These are phyloP conservation scores for Loris lydekkerianus DNA, from an alignment of 2,797 vertebrate species.

Conservation along the genomic window DNA sequence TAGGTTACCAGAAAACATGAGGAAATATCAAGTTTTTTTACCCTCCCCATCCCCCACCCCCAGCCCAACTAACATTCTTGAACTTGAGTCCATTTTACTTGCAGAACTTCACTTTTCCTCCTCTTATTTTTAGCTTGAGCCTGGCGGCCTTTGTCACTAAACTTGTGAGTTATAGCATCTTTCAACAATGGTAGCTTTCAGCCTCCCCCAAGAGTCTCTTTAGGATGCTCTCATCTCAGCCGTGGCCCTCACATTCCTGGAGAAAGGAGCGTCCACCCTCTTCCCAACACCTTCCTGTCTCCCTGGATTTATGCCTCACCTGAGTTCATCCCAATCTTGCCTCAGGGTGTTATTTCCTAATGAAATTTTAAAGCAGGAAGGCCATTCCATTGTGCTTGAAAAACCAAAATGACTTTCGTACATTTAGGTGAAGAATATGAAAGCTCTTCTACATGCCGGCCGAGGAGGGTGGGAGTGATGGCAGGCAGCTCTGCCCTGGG, in stretches of 20 bases:
- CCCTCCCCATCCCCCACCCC: rapidly evolving
- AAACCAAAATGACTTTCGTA: constrained; percentile 24
- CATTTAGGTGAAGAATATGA: neutral
- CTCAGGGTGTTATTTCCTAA: constrained; percentile 57
- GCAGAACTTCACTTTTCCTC: constrained; percentile 65
- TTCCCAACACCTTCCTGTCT: neutral
- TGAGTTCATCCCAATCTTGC: constrained; percentile 44
- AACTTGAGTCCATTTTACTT: constrained; percentile 64
- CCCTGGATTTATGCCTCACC: constrained; percentile 53
- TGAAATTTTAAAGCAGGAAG: constrained; percentile 66
- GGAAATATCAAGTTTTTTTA: neutral
- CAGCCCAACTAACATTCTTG: neutral
- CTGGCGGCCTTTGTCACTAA: constrained; percentile 47
- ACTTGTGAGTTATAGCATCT: constrained; percentile 68
- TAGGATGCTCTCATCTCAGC: neutral
- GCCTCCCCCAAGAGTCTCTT: constrained; percentile 36
- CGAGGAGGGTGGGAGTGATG: neutral
- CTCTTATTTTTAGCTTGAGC: constrained; percentile 62
- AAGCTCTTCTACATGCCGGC: neutral
- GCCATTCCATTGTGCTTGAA: constrained; percentile 42
- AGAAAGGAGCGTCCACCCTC: neutral
- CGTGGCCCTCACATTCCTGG: neutral
- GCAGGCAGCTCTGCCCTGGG: neutral
- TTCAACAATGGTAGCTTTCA: constrained; percentile 37
- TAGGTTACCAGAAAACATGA: constrained; percentile 19